Evolutionary conservation across 2,888 invertebrate species (phyloP), one percentile per base, ranked within the genome.

Genomic region (Pegoplata infirma): DNA sequence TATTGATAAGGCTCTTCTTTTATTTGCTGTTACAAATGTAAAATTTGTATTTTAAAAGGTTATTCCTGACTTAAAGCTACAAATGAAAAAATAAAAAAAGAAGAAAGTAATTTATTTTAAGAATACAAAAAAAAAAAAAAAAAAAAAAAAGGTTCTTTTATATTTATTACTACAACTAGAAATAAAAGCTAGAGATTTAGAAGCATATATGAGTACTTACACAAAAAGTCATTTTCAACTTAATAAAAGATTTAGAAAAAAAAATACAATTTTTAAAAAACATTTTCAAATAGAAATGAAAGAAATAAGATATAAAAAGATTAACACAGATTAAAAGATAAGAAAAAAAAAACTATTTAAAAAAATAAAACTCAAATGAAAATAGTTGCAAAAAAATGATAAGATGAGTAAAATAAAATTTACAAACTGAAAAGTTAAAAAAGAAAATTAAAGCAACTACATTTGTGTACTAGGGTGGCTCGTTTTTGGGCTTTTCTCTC

Each of bases 291-390:
- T 28, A 59, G 47, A 66, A 78, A 19, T 40, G 47, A 67, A 74
- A 74, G 44, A 16, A 2, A 1, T 16, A 56, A 71, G 66, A 71
- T 63, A 32, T 23, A 74, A 61, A 71, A 44, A 71, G 74, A 78
- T 78, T 61, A 66, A 71, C 49, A 75, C 32, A 79, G 74, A 79
- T 75, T 71, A 61, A 53, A 69, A 56, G 66, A 79, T 74, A 67
- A 67, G 53, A 55, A 56, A 51, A 55, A 56, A 51, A 12, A 8
- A 28, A 53, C 28, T 12, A 49, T 28, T n/a, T 14, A 32, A 25
- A 44, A 8, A 28, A 0, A 25, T 25, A 47, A 69, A 53, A 49
- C 16, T 14, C n/a, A 49, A 25, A 44, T 5, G n/a, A 40, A 25
- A 74, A 66, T 44, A 36, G 44, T 49, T 63, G 14, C 1, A n/a